A percentile compares a stretch with the other conserved stretches of the same genome.
Evolutionary conservation across 2,797 vertebrate species (phyloP).

Genomic region (Florisuga fusca): DNA sequence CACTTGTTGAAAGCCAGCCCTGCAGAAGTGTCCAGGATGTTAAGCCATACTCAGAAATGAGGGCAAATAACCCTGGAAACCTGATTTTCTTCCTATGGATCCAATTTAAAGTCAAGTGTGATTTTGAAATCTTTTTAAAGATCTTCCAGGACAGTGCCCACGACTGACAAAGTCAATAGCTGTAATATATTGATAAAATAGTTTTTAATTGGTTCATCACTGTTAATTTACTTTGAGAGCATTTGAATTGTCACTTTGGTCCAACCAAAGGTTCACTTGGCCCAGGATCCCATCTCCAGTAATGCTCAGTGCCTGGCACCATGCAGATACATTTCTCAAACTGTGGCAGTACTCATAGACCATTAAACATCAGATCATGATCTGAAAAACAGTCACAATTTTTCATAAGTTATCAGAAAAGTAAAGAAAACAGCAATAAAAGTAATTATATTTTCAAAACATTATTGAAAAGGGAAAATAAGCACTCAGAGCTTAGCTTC

Average conservation of each 20-base stretch:
- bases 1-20: neutral
- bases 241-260: neutral
- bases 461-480: neutral
- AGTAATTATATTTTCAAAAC: neutral
- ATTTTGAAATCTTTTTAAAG: conserved; percentile 8
- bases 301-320: neutral
- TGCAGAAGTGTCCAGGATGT: neutral
- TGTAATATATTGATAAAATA: neutral
- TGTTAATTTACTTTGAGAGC: neutral
- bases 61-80: neutral
- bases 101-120: neutral
- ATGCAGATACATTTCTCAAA: neutral
- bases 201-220: neutral
- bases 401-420: neutral
- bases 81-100: neutral
- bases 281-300: neutral
- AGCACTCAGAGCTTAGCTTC: neutral
- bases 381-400: neutral
- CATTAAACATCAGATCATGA: neutral
- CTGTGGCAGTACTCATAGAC: neutral
- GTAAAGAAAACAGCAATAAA: neutral
- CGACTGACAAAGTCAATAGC: neutral
- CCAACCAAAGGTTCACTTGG: neutral
- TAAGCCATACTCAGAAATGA: neutral
- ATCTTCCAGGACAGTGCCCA: neutral